Evolutionary conservation across 2,113 vertebrate species (phyloP).

Genomic region (Gyps fulvus): DNA sequence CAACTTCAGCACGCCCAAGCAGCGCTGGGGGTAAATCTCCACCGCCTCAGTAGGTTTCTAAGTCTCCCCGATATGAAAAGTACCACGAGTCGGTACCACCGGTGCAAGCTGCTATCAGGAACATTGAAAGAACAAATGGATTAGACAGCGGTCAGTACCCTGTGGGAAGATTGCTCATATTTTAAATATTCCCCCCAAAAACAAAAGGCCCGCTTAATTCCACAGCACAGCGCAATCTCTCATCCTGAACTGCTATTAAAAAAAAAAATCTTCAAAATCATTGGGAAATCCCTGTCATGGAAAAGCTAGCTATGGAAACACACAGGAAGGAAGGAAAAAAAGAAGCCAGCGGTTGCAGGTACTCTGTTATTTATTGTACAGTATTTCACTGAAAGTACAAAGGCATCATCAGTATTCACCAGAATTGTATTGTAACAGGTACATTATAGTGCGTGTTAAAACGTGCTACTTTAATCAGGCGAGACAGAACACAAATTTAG

Average conservation of each 20-base stretch:
- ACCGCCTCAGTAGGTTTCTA: neutral
- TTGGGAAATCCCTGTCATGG: neutral
- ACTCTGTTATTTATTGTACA: conserved; percentile 79
- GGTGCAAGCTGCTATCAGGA: neutral
- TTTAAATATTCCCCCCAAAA: neutral
- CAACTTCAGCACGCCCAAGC: neutral
- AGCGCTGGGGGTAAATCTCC: neutral
- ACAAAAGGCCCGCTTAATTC: neutral
- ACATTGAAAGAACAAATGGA: neutral
- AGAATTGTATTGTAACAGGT: conserved; percentile 62
- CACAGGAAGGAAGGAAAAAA: conserved; percentile 10
- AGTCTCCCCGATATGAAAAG: neutral
- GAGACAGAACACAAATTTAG: conserved; percentile 54
- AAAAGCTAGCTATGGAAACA: neutral
- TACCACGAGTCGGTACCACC: neutral
- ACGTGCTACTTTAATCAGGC: neutral
- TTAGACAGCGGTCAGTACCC: neutral
- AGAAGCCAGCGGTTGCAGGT: conserved; percentile 39
- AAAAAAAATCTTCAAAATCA: neutral
- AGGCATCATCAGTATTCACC: conserved; percentile 74
- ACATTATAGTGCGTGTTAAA: conserved; percentile 55
- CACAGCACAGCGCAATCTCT: neutral
- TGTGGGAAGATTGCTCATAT: neutral
- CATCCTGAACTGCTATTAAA: neutral
- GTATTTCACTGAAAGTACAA: conserved; percentile 72